These are phyloP conservation scores for Danaus chrysippus DNA, from an alignment of 2,888 invertebrate species.

Conservation along the genomic window DNA sequence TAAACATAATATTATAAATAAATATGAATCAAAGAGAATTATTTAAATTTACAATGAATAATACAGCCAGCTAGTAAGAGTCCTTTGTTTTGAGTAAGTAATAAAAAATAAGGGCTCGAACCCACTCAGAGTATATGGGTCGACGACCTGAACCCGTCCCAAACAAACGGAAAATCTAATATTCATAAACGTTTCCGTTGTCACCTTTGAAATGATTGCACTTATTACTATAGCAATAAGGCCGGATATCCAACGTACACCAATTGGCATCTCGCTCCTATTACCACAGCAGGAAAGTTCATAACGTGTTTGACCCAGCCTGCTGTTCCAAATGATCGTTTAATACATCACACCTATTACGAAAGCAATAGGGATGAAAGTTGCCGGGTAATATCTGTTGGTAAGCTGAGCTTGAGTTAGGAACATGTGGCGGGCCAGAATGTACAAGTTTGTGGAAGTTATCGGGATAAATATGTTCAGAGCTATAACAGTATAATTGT, in stretches of 20 bases:
- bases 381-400: conserved; percentile 37
- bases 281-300: conserved; percentile 8
- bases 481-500: conserved; percentile 5
- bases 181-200: conserved; percentile 43
- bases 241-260: conserved; percentile 19
- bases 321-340: not conserved
- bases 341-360: not conserved
- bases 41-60: not conserved
- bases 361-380: conserved; percentile 15
- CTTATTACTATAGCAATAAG: conserved; percentile 6
- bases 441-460: conserved; percentile 18
- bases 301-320: not conserved
- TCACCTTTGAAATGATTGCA: not conserved
- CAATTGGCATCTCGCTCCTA: not conserved
- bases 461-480: conserved; percentile 6
- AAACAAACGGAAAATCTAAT: conserved; percentile 37
- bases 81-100: too few relatives aligned
- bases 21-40: not conserved
- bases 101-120: conserved; percentile 4
- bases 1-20: not conserved
- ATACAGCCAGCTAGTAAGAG: not conserved
- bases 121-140: conserved; percentile 34
- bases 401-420: conserved; percentile 9
- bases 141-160: conserved; percentile 34
- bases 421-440: conserved; percentile 25